phyloP scores from a whole-genome alignment of 2,797 vertebrate species.

The Odontamblyopus rebecca region DNA sequence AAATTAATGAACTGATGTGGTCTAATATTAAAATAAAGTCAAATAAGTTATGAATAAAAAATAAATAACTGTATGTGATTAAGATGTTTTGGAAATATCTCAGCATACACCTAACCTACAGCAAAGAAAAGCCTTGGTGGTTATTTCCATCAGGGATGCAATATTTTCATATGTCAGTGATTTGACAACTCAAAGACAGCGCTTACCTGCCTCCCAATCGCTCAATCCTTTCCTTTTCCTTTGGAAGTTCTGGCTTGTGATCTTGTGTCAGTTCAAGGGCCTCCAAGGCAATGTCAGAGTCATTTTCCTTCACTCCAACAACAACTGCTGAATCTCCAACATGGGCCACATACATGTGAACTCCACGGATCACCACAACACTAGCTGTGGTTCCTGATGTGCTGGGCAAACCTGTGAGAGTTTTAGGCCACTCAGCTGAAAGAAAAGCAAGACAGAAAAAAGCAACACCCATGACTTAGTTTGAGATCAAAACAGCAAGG shows the following conservation, averaged over 20 bases:
- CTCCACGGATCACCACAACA: conserved; percentile 90
- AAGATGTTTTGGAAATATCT: neutral
- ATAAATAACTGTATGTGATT: neutral
- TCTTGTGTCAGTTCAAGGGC: conserved; percentile 95
- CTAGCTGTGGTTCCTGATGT: conserved; percentile 95
- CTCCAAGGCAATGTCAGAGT: conserved; percentile 85
- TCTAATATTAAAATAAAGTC: neutral
- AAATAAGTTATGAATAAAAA: neutral
- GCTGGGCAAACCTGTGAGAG: conserved; percentile 91
- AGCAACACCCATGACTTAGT: neutral
- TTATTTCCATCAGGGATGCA: too few relatives aligned
- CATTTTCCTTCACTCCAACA: conserved; percentile 89
- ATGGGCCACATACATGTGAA: conserved; percentile 94
- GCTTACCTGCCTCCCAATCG: conserved; percentile 91
- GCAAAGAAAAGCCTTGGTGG: too few relatives aligned
- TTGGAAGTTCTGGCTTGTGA: conserved; percentile 95
- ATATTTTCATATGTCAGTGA: neutral
- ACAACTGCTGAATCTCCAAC: conserved; percentile 95
- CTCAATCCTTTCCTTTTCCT: conserved; percentile 93
- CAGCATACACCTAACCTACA: neutral
- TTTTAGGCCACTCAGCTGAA: conserved; percentile 95
- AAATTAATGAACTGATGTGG: neutral
- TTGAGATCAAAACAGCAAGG: neutral
- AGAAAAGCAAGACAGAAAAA: conserved; percentile 1
- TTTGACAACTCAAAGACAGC: neutral